phyloP scores from a whole-genome alignment of 2,888 invertebrate species.

The Polydrusus pterygomalis region DNA sequence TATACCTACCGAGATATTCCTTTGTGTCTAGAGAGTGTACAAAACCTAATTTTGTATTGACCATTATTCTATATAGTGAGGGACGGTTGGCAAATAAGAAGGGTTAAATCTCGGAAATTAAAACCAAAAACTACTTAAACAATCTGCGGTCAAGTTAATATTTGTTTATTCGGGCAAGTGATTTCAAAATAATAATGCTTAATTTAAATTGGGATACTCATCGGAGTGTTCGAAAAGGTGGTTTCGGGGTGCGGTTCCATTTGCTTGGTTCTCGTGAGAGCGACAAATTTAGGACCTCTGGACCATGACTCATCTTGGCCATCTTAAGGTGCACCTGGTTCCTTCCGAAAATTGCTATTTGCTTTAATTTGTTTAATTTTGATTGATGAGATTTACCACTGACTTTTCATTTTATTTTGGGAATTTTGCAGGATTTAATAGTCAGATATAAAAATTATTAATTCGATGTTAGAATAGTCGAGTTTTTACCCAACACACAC shows the following conservation, averaged over 20 bases:
- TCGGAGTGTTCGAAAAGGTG: conserved; percentile 50
- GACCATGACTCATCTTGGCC: conserved; percentile 48
- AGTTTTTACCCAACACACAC: no score
- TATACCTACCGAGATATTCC: no score
- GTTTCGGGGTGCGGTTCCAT: conserved; percentile 50
- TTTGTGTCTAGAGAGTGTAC: no score
- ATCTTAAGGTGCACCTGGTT: conserved; percentile 47
- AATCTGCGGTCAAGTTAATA: conserved; percentile 52
- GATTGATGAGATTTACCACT: not conserved
- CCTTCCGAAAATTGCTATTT: not conserved
- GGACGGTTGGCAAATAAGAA: not conserved
- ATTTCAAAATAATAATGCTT: conserved; percentile 52
- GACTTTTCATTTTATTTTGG: not conserved
- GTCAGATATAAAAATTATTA: no score
- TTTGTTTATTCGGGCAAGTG: conserved; percentile 56
- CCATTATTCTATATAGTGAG: not conserved
- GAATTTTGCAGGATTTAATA: not conserved
- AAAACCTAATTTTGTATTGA: not conserved
- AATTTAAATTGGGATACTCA: conserved; percentile 55
- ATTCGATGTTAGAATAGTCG: no score
- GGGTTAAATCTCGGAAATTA: conserved; percentile 16
- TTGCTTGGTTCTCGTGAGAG: conserved; percentile 51
- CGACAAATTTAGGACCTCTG: conserved; percentile 34
- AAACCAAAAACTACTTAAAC: conserved; percentile 38
- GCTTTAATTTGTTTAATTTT: not conserved